Conservation (phyloP, 2,113 vertebrate species). For the human region GRCh38 chr5:82173501-82174000, state of each 20-base stretch:
- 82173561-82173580: conserved; percentile 16
- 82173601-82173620: conserved; percentile 46
- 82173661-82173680: conserved; percentile 13
- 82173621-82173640: conserved; percentile 32
- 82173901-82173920: neutral
- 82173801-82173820: neutral
- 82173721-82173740: conserved; percentile 25
- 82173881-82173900: neutral
- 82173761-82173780: neutral
- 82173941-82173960: neutral
- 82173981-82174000: neutral
- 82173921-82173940: conserved; percentile 28
- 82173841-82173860: conserved; percentile 9
- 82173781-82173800: conserved; percentile 12
- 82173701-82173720: conserved; percentile 9
- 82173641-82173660: conserved; percentile 32
- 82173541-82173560: neutral
- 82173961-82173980: neutral
- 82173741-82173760: conserved; percentile 33
- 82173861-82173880: neutral
- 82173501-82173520: neutral
- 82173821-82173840: conserved; percentile 18
- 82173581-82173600: conserved; percentile 4
- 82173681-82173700: conserved; percentile 60
- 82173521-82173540: neutral